These are phyloP conservation scores for Trissoscelio sp. DNA, from an alignment of 2,888 invertebrate species.

Conservation along the genomic window DNA sequence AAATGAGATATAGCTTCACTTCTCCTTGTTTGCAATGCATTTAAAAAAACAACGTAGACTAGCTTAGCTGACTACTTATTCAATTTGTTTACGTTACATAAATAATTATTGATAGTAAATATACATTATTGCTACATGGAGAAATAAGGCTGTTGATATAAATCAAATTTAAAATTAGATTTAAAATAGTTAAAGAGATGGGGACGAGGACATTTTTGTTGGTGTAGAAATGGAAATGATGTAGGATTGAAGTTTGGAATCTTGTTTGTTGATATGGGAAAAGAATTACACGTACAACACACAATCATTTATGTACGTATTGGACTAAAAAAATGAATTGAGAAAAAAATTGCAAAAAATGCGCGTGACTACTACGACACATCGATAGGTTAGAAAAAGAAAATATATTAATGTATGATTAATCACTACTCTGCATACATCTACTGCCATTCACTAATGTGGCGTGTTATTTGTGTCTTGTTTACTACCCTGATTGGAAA, in stretches of 20 bases:
- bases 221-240: conserved; percentile 26
- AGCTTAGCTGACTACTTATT: conserved; percentile 14
- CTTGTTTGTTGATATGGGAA: conserved; percentile 25
- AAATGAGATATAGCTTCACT: conserved; percentile 59
- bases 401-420: conserved; percentile 65
- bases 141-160: conserved; percentile 63
- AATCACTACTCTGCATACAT: conserved; percentile 72
- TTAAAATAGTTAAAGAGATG: conserved; percentile 60
- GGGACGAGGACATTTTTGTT: conserved; percentile 39
- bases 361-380: conserved; percentile 69
- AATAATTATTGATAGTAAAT: background rate
- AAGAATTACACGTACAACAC: conserved; percentile 53
- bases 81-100: conserved; percentile 6
- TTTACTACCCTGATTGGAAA: conserved; percentile 56
- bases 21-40: conserved; percentile 69
- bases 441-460: conserved; percentile 73
- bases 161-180: conserved; percentile 64
- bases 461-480: conserved; percentile 60
- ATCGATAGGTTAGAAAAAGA: conserved; percentile 70
- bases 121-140: conserved; percentile 61
- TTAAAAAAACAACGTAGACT: conserved; percentile 23
- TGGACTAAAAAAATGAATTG: conserved; percentile 39
- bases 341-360: conserved; percentile 53
- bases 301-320: conserved; percentile 58
- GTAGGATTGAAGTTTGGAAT: conserved; percentile 38